phyloP scores from a whole-genome alignment of 2,113 vertebrate species.

The Sphyrna mokarran region DNA sequence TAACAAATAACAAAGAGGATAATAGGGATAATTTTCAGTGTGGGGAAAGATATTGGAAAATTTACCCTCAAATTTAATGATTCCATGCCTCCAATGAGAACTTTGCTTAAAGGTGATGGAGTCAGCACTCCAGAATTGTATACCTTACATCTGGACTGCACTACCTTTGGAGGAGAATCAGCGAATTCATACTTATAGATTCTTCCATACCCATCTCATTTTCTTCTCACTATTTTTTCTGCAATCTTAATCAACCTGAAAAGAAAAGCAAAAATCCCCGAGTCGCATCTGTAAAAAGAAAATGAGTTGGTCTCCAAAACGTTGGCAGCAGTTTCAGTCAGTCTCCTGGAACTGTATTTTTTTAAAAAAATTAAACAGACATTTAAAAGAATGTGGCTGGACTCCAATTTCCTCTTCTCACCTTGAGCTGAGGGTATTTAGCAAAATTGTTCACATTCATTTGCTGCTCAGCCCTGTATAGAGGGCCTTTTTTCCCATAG shows the following conservation, averaged over 20 bases:
- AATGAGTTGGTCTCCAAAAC: not conserved
- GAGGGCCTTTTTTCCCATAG: not conserved
- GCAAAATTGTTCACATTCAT: not conserved
- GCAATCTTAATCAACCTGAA: not conserved
- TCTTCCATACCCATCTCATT: not conserved
- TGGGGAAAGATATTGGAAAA: not conserved
- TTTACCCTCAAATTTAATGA: not conserved
- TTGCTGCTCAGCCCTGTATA: not conserved
- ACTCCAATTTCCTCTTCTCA: not conserved
- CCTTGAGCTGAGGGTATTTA: not conserved
- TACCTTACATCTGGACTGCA: not conserved
- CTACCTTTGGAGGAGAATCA: not conserved
- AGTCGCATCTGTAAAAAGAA: constrained; percentile 2
- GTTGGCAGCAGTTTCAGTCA: constrained; percentile 17
- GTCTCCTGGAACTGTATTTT: not conserved
- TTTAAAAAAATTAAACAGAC: not conserved
- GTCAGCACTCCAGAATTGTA: not conserved
- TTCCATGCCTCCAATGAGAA: not conserved
- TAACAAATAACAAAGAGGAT: no score
- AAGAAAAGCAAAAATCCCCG: not conserved
- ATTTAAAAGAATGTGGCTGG: constrained; percentile 7
- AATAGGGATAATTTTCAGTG: not conserved
- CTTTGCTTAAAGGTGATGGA: not conserved
- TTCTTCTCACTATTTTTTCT: not conserved
- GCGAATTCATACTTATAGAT: not conserved